Percentiles rank a stretch among this genome's conserved stretches.
These are phyloP conservation scores for Paracyclopina nana DNA, from an alignment of 1,140 invertebrate genomes.

Conservation along the genomic window DNA sequence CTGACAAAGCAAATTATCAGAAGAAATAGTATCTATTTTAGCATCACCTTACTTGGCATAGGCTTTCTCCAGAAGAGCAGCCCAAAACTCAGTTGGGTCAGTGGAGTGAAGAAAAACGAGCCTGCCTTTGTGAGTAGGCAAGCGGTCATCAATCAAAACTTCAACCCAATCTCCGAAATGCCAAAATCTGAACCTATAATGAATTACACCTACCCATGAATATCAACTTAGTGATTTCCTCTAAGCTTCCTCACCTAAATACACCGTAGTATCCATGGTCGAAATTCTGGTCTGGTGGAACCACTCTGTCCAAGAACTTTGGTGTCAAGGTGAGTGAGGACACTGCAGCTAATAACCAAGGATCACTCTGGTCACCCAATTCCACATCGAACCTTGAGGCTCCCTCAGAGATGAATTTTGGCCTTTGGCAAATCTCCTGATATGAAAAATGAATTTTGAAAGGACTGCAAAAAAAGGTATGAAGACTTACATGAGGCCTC, in stretches of 20 bases:
- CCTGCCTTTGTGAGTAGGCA: conserved; percentile 44
- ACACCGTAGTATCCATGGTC: conserved; percentile 44
- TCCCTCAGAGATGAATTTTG: conserved; percentile 37
- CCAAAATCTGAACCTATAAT: conserved; percentile 49
- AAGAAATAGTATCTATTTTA: too few relatives aligned
- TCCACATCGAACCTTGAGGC: conserved; percentile 37
- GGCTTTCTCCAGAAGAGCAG: conserved; percentile 54
- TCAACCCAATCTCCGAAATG: conserved; percentile 54
- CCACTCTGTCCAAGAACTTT: conserved; percentile 40
- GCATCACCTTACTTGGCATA: conserved; percentile 48
- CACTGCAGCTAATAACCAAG: conserved; percentile 43
- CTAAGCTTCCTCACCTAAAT: conserved; percentile 33
- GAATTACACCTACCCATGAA: background rate
- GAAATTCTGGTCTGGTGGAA: conserved; percentile 46
- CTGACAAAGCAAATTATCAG: conserved; percentile 32
- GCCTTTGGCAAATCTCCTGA: conserved; percentile 49
- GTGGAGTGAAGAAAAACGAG: conserved; percentile 46
- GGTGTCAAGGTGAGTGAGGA: conserved; percentile 43
- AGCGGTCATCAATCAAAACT: conserved; percentile 48
- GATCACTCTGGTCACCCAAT: conserved; percentile 43
- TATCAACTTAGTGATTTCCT: background rate
- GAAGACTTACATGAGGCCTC: conserved; percentile 38
- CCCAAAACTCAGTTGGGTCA: conserved; percentile 54
- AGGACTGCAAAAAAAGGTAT: too few relatives aligned
- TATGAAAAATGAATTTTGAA: conserved; percentile 17